phyloP scores from a whole-genome alignment of 2,797 vertebrate genomes.

The Acrossocheilus fasciatus region DNA sequence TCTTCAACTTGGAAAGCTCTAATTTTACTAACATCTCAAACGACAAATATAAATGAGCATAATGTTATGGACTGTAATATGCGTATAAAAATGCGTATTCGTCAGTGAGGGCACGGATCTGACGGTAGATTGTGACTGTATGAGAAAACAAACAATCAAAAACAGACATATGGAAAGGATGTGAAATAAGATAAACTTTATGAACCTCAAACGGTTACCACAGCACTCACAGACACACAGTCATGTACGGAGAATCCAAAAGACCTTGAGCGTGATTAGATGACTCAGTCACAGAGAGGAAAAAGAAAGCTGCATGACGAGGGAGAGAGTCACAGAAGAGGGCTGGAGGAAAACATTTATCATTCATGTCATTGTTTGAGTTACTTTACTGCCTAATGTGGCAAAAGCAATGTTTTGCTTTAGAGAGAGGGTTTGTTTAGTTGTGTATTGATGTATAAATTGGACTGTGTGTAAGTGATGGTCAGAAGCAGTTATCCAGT shows the following conservation, averaged over 20 bases:
- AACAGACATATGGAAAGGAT: neutral
- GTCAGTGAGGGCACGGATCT: neutral
- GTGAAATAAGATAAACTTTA: neutral
- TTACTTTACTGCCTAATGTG: no score
- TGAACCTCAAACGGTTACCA: constrained; percentile 8
- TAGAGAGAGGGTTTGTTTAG: neutral
- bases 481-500: neutral
- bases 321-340: constrained; percentile 14
- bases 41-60: neutral
- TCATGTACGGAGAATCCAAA: constrained; percentile 60
- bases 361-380: neutral
- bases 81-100: neutral
- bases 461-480: neutral
- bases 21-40: neutral
- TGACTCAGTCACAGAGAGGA: constrained; percentile 70
- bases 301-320: constrained; percentile 47
- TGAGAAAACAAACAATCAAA: neutral
- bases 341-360: neutral
- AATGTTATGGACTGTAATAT: neutral
- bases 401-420: neutral
- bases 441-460: neutral
- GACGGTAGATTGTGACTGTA: neutral
- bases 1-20: neutral
- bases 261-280: constrained; percentile 52
- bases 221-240: constrained; percentile 45